These are phyloP conservation scores for Calameuta pallipes DNA, from an alignment of 2,888 invertebrate genomes.

Conservation along the genomic window DNA sequence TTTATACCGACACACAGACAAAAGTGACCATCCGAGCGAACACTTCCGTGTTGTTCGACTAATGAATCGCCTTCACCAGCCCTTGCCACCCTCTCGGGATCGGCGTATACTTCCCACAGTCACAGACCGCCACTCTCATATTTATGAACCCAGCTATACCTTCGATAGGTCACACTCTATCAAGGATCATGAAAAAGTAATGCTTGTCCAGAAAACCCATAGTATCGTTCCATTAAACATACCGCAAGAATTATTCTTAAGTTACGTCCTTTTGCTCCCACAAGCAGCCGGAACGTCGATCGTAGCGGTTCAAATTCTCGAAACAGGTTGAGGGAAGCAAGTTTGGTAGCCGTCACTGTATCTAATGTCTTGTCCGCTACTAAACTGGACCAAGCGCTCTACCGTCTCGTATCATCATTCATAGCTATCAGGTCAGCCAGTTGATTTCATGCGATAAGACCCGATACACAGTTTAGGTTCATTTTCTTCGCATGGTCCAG, in stretches of 20 bases:
- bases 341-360: slow-evolving; percentile 35
- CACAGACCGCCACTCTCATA: slow-evolving; percentile 17
- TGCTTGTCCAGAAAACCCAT: too few relatives aligned
- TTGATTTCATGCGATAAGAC: slow-evolving; percentile 45
- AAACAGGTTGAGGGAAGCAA: slow-evolving; percentile 42
- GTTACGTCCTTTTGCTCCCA: too few relatives aligned
- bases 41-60: slow-evolving; percentile 65
- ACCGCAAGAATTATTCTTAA: too few relatives aligned
- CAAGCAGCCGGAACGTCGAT: too few relatives aligned
- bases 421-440: slow-evolving; percentile 26
- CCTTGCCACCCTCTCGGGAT: slow-evolving; percentile 17
- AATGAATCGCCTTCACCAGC: slow-evolving; percentile 60
- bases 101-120: neutral
- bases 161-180: slow-evolving; percentile 9
- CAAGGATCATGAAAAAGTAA: too few relatives aligned
- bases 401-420: slow-evolving; percentile 54
- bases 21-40: slow-evolving; percentile 42
- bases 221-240: too few relatives aligned
- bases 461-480: slow-evolving; percentile 46
- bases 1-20: slow-evolving; percentile 38
- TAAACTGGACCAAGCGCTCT: slow-evolving; percentile 24
- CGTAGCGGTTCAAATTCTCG: slow-evolving; percentile 1
- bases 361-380: too few relatives aligned
- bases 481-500: too few relatives aligned
- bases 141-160: slow-evolving; percentile 24